Evolutionary conservation across 2,888 invertebrate genomes (phyloP), one percentile per base, ranked within the genome.

Genomic region (Xanthia togata): DNA sequence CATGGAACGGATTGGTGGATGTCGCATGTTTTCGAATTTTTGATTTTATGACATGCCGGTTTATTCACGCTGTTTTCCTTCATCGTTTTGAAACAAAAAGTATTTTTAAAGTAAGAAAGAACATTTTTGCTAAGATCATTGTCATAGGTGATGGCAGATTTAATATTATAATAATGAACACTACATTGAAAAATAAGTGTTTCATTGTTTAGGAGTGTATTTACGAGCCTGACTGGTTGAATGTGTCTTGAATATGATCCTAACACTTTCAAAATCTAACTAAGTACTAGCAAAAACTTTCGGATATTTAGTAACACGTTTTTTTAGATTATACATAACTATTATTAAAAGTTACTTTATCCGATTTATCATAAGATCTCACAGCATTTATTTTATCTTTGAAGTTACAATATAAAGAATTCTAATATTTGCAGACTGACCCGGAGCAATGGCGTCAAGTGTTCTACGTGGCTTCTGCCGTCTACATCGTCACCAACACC

Each of bases 391-490:
- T n/a, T n/a, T 53, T n/a, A 35, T n/a, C 1, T 35, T 53, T n/a
- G 9, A 35, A 35, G 11, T 47, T 23, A 14, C 14, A 31, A 23
- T 68, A 4, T 35, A 5, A 17, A 6, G 17, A n/a, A 35, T n/a
- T 50, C 0, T 35, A 55, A 35, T 6, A 57, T 35, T 6, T 35
- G 23, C 68, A 73, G 98, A 95, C 95, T 63, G 95, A 97, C 89
- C 95, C 97, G 11, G 83, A 86, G 14, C 97, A 98, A 90, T 98
- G 98, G 98, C 97, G 97, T 59, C 96, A 96, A 60, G 97, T 98
- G 8, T 98, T 98, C 94, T 97, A 97, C 90, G 94, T 98, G 23
- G 97, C 98, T 0, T 97, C 98, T 0, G 97, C 94, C 0, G 93
- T 98, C 74, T 98, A 98, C 90, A 93, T 98, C n/a, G 88, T 96